Evolutionary conservation across 2,888 invertebrate species (phyloP).

Genomic region (Drosophila pseudotalamancana): DNA sequence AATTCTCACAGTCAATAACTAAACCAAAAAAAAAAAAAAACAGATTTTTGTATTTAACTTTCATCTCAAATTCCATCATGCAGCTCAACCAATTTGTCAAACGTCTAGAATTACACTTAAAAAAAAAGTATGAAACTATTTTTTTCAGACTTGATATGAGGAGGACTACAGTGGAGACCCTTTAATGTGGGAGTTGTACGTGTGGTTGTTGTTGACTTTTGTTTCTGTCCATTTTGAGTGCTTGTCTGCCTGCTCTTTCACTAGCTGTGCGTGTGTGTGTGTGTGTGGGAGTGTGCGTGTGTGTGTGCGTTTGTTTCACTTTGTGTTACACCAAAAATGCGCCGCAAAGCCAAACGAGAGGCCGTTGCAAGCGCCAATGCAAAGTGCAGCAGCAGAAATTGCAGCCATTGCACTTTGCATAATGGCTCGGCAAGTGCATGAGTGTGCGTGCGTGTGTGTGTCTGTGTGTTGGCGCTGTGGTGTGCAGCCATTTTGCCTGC

Average conservation of each 20-base stretch:
- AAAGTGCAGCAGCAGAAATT: constrained; percentile 60
- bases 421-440: constrained; percentile 42
- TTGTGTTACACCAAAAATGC: constrained; percentile 79
- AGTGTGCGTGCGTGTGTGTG: constrained; percentile 19
- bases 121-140: too few relatives aligned
- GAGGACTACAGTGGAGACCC: too few relatives aligned
- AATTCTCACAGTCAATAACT: too few relatives aligned
- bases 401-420: constrained; percentile 81
- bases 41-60: too few relatives aligned
- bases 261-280: neutral
- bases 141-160: too few relatives aligned
- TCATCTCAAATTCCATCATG: too few relatives aligned
- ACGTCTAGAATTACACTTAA: too few relatives aligned
- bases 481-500: constrained; percentile 77
- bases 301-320: constrained; percentile 63
- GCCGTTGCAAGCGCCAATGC: constrained; percentile 53
- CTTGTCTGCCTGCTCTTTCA: constrained; percentile 14
- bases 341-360: constrained; percentile 79
- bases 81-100: too few relatives aligned
- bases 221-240: constrained; percentile 60
- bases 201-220: constrained; percentile 47
- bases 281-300: constrained; percentile 19
- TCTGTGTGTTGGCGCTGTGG: constrained; percentile 59
- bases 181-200: constrained; percentile 26
- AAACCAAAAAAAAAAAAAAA: too few relatives aligned